Evolutionary conservation across 2,113 vertebrate species (phyloP).

Genomic region (Cromileptes altivelis): DNA sequence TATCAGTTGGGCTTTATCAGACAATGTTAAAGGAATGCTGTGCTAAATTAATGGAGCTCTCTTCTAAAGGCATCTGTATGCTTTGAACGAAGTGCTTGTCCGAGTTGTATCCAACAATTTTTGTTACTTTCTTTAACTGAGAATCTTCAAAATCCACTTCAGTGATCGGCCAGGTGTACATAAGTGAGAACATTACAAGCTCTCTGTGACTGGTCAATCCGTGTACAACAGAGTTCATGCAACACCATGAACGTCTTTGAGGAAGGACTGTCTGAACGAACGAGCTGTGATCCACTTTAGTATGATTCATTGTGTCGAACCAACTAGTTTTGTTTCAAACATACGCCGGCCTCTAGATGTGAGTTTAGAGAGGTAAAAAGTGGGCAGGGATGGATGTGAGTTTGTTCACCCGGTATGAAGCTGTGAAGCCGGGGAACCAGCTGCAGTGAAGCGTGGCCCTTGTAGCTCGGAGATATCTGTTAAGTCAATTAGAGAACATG

Average conservation of each 20-base stretch:
- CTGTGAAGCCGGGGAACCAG: neutral
- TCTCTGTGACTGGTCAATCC: too few species aligned
- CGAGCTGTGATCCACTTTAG: neutral
- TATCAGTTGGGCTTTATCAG: too few species aligned
- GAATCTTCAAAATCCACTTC: neutral
- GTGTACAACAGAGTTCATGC: neutral
- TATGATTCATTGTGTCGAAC: neutral
- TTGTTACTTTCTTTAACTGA: neutral
- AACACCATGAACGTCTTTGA: neutral
- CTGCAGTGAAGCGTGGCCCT: slow-evolving; percentile 47
- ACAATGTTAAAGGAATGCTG: too few species aligned
- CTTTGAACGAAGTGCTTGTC: neutral
- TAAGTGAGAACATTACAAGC: neutral
- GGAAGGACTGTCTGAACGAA: neutral
- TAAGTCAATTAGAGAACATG: slow-evolving; percentile 52
- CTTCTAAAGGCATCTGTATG: too few species aligned
- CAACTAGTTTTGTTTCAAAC: neutral
- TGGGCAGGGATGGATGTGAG: neutral
- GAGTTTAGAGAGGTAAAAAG: neutral
- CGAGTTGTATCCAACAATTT: neutral
- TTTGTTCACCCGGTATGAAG: neutral
- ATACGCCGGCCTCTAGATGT: neutral
- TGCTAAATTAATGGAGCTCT: too few species aligned
- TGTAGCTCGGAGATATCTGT: slow-evolving; percentile 57
- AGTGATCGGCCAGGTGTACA: neutral